Base-by-base conservation (phyloP, 2,113 vertebrate genomes). In the Podarcis cretensis region DNA sequence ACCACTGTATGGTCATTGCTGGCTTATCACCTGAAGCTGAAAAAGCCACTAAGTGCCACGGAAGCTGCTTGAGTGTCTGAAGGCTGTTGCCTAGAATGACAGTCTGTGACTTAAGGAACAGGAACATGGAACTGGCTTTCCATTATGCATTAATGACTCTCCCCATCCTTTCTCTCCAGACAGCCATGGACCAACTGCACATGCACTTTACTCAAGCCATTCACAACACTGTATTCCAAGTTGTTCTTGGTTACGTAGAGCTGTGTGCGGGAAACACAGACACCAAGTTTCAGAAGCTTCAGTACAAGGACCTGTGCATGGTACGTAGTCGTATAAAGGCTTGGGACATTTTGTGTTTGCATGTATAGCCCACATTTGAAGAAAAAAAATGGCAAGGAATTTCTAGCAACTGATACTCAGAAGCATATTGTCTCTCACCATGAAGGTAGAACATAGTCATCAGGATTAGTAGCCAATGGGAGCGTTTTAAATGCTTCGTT, bases 171-270 rank as follows among this genome's bases (percentile, higher is more conserved):
- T 75, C 93, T 93, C 92, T 94, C 87, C 92, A 99, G 99, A 99
- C 98, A 74, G 98, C 99, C 59, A 99, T 99, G 99, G 99, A 99
- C 95, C 99, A 99, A 94, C 97, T 99, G 87, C 99, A 99, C 93
- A 99, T 99, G 99, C 99, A 99, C 96, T 99, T 99, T 94, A 99
- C 99, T 81, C 99, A 99, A 95, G 99, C 99, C 91, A 99, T 99
- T 95, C 99, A 99, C 96, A 99, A 99, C 96, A 99, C 98, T 0
- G 99, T 99, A 80, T 99, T 99, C 96, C 99, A 99, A 92, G 99
- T 99, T 86, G 99, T 99, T 68, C 98, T 99, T 92, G 99, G 99
- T 59, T 99, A 99, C 3, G 99, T 99, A 94, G 99, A 99, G 93
- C 96, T 99, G 35, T 99, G 99, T 69, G 99, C 99, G 0, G 98